phyloP scores from a whole-genome alignment of 2,888 invertebrate genomes.

The Drosophila quinaria region DNA sequence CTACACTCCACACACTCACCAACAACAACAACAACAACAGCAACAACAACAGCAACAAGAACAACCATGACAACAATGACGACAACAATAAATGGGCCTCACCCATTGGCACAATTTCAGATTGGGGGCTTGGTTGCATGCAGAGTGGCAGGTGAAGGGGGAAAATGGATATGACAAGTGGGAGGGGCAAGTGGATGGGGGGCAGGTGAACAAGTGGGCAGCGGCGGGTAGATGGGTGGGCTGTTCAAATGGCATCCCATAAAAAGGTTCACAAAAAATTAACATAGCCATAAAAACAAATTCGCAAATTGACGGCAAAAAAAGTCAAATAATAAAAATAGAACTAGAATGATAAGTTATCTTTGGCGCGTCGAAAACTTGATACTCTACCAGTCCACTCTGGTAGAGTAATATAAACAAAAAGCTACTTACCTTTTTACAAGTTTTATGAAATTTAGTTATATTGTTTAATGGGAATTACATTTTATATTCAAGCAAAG shows the following conservation, averaged over 20 bases:
- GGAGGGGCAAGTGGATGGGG: not conserved
- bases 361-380: not conserved
- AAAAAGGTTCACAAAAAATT: constrained; percentile 66
- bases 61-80: constrained; percentile 11
- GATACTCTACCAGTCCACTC: not conserved
- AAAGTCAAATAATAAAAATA: not conserved
- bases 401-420: too few species aligned
- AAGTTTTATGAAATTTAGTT: not conserved
- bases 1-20: constrained; percentile 17
- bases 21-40: constrained; percentile 16
- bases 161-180: not conserved
- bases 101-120: constrained; percentile 66
- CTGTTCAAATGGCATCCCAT: constrained; percentile 63
- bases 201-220: constrained; percentile 9
- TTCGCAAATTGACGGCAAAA: constrained; percentile 26
- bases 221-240: constrained; percentile 7
- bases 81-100: constrained; percentile 40
- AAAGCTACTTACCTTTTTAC: too few species aligned
- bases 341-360: not conserved
- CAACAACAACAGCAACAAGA: constrained; percentile 7
- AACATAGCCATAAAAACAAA: constrained; percentile 72
- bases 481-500: not conserved
- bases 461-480: not conserved
- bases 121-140: constrained; percentile 47
- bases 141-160: not conserved